Percentiles rank a stretch among this genome's conserved stretches.
Evolutionary conservation across 2,888 invertebrate species (phyloP).

Genomic region (Ichneumoninae sp.): DNA sequence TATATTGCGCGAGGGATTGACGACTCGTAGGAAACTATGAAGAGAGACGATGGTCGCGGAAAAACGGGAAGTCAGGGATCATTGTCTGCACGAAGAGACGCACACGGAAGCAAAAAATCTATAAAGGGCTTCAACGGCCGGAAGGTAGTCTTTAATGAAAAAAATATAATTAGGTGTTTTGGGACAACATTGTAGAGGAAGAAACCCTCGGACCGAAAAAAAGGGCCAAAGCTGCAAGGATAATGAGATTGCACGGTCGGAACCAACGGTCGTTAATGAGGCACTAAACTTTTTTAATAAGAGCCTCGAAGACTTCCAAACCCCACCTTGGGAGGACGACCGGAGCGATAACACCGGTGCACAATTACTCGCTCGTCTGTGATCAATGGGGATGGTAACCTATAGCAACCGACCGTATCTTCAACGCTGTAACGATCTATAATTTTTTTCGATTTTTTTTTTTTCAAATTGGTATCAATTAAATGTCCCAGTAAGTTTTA

Average conservation of each 20-base stretch:
- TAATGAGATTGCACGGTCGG: slow-evolving; percentile 67
- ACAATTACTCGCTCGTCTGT: slow-evolving; percentile 54
- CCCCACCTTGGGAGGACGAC: slow-evolving; percentile 21
- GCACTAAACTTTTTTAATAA: slow-evolving; percentile 71
- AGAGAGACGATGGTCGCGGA: background rate
- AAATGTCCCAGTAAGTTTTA: too few relatives aligned
- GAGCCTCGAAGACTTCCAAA: slow-evolving; percentile 54
- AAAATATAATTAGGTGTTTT: slow-evolving; percentile 38
- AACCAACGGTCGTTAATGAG: slow-evolving; percentile 67
- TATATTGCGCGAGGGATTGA: slow-evolving; percentile 27
- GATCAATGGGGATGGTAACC: slow-evolving; percentile 23
- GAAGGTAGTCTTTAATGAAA: slow-evolving; percentile 43
- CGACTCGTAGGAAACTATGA: background rate
- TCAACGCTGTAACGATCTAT: background rate
- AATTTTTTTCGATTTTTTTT: background rate
- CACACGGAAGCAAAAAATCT: background rate
- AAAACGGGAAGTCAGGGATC: background rate
- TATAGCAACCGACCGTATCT: background rate
- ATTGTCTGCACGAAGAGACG: slow-evolving; percentile 11
- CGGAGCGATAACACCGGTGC: slow-evolving; percentile 39
- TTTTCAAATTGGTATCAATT: background rate
- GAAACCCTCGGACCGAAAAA: slow-evolving; percentile 32
- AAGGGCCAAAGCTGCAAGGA: slow-evolving; percentile 64
- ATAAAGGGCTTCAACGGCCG: slow-evolving; percentile 23
- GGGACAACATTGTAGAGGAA: slow-evolving; percentile 58